Conservation (phyloP, 2,888 invertebrate species). For the Chironomus riparius region DNA sequence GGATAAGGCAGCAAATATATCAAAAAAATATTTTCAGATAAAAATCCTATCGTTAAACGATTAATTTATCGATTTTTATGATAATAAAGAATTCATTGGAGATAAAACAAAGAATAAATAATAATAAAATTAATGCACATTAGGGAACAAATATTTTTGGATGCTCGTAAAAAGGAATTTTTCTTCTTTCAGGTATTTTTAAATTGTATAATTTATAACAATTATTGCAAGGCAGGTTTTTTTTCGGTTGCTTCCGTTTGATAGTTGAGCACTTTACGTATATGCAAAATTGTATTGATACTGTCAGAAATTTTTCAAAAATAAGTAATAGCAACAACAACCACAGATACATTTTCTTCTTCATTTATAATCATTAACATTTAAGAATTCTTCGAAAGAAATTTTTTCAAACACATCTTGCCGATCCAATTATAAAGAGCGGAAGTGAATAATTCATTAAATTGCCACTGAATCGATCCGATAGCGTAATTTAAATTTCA, state of each 20-base stretch:
- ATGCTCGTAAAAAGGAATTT: not conserved
- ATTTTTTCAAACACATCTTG: slow-evolving; percentile 1
- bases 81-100: too few relatives aligned
- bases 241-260: not conserved
- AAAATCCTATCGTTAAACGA: not conserved
- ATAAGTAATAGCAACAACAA: not conserved
- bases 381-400: not conserved
- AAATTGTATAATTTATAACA: not conserved
- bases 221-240: not conserved
- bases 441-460: slow-evolving; percentile 23
- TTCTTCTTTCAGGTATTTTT: not conserved
- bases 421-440: slow-evolving; percentile 13
- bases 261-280: not conserved
- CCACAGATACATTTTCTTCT: not conserved
- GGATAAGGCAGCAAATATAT: not conserved
- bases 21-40: not conserved
- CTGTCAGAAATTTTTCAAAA: not conserved
- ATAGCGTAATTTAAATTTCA: slow-evolving; percentile 17
- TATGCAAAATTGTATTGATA: not conserved
- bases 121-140: too few relatives aligned
- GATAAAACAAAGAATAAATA: too few relatives aligned
- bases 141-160: too few relatives aligned
- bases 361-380: not conserved
- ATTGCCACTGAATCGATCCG: slow-evolving; percentile 26
- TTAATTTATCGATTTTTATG: not conserved